These are phyloP conservation scores for Andrena chrysosceles DNA, from an alignment of 2,888 invertebrate genomes.

Conservation along the genomic window DNA sequence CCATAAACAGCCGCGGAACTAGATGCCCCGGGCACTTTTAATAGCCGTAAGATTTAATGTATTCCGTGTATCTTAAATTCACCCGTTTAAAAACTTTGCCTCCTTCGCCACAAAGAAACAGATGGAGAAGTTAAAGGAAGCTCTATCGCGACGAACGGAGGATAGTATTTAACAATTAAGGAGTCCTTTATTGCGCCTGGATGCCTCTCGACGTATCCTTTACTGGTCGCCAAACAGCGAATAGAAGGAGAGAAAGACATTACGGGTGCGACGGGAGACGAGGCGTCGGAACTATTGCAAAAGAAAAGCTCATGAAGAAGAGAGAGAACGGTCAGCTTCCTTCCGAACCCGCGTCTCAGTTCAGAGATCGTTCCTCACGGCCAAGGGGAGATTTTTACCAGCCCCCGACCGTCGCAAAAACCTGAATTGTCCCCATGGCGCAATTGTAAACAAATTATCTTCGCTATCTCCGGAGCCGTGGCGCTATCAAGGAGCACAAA, in stretches of 20 bases:
- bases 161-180: constrained; percentile 66
- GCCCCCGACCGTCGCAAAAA: not conserved
- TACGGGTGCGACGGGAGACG: not conserved
- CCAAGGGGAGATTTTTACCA: constrained; percentile 4
- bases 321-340: constrained; percentile 17
- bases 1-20: constrained; percentile 22
- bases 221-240: not conserved
- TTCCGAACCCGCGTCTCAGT: not conserved
- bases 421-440: constrained; percentile 24
- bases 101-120: not conserved
- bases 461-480: not conserved
- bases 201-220: not conserved
- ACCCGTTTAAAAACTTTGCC: constrained; percentile 14
- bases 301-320: not conserved
- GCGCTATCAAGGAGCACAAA: constrained; percentile 3
- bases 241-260: not conserved
- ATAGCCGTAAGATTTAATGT: constrained; percentile 48
- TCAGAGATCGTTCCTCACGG: constrained; percentile 14
- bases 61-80: constrained; percentile 37
- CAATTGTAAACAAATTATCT: constrained; percentile 46
- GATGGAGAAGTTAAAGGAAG: constrained; percentile 4
- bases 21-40: constrained; percentile 33
- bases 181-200: constrained; percentile 38
- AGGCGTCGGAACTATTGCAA: constrained; percentile 2
- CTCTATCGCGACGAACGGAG: constrained; percentile 17